Conservation (phyloP, 2,113 vertebrate species). For the Pterophyllum scalare region DNA sequence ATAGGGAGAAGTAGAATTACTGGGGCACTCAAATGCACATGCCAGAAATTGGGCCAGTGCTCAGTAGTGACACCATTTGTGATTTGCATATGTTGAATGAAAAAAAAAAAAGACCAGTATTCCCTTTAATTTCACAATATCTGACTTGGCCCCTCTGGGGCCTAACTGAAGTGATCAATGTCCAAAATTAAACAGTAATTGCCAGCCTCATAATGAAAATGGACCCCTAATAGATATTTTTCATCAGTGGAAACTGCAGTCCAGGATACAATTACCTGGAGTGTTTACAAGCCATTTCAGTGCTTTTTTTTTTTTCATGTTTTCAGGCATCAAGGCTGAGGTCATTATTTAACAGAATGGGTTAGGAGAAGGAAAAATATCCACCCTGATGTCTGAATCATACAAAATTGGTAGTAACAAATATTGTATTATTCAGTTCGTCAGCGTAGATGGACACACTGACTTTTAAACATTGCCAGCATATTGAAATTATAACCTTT, state of each 20-base stretch:
- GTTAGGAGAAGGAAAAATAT: not conserved
- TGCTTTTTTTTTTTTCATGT: slow-evolving; percentile 39
- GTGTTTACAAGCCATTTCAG: slow-evolving; percentile 54
- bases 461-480: slow-evolving; percentile 8
- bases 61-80: slow-evolving; percentile 46
- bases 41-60: slow-evolving; percentile 57
- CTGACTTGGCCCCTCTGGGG: not conserved
- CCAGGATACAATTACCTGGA: slow-evolving; percentile 45
- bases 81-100: slow-evolving; percentile 56
- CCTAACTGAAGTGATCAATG: slow-evolving; percentile 42
- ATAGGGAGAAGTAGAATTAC: slow-evolving; percentile 46
- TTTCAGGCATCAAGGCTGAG: slow-evolving; percentile 16
- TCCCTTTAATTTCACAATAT: slow-evolving; percentile 25
- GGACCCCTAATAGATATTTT: slow-evolving; percentile 46
- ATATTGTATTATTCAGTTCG: not conserved
- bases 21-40: slow-evolving; percentile 48
- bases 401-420: not conserved
- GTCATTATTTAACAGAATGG: slow-evolving; percentile 25
- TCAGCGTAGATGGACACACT: not conserved
- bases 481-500: slow-evolving; percentile 4
- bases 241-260: slow-evolving; percentile 49
- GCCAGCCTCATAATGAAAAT: slow-evolving; percentile 40
- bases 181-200: slow-evolving; percentile 56
- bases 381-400: not conserved
- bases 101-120: not conserved